Conservation (phyloP, 2,888 invertebrate species). For the Celastrina argiolus region DNA sequence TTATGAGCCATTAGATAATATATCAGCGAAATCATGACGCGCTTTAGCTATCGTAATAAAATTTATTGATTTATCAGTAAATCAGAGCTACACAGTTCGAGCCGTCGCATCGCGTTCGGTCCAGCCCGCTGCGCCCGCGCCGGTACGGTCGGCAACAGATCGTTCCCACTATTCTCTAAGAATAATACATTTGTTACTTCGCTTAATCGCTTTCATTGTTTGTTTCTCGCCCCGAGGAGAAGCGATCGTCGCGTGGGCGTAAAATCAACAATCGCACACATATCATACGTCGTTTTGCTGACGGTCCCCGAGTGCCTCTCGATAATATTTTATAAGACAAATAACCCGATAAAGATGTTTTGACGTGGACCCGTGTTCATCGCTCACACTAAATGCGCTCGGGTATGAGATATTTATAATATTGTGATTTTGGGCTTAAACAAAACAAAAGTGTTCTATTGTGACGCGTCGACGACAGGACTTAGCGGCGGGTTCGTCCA, state of each 20-base stretch:
- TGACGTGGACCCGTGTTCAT: slow-evolving; percentile 78
- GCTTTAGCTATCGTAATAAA: slow-evolving; percentile 49
- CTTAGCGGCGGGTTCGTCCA: slow-evolving; percentile 67
- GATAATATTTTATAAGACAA: slow-evolving; percentile 79
- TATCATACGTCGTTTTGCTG: slow-evolving; percentile 74
- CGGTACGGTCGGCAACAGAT: slow-evolving; percentile 57
- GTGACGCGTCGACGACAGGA: slow-evolving; percentile 75
- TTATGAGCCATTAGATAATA: slow-evolving; percentile 36
- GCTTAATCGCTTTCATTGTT: slow-evolving; percentile 75
- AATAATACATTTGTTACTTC: slow-evolving; percentile 71
- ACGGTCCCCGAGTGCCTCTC: slow-evolving; percentile 74
- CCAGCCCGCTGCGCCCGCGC: slow-evolving; percentile 51
- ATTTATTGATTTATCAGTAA: slow-evolving; percentile 72
- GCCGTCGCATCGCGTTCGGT: slow-evolving; percentile 66
- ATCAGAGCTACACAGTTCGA: slow-evolving; percentile 66
- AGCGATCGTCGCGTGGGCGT: slow-evolving; percentile 72
- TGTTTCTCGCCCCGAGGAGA: slow-evolving; percentile 67
- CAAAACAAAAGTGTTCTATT: slow-evolving; percentile 68
- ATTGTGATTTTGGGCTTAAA: slow-evolving; percentile 61
- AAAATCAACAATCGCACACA: slow-evolving; percentile 71
- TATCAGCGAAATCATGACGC: slow-evolving; percentile 39
- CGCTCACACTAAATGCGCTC: slow-evolving; percentile 76
- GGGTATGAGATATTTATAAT: slow-evolving; percentile 74
- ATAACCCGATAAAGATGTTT: slow-evolving; percentile 78
- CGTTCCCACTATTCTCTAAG: slow-evolving; percentile 60